These are phyloP conservation scores for Sphyrna mokarran DNA, from an alignment of 2,113 vertebrate genomes.

Conservation along the genomic window DNA sequence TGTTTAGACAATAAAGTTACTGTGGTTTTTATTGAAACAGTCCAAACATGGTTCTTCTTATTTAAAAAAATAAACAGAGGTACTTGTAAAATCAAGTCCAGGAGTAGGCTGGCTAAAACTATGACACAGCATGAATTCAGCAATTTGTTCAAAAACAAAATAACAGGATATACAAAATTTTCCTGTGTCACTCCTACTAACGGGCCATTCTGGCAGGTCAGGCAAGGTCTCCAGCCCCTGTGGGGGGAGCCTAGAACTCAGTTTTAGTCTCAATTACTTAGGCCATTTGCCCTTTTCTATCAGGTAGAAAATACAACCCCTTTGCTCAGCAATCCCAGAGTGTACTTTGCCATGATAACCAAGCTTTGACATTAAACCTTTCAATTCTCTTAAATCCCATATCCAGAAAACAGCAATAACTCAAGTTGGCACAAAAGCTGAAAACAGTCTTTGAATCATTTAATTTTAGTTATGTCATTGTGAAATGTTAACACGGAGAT, in stretches of 20 bases:
- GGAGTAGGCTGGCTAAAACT: not conserved
- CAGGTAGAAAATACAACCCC: not conserved
- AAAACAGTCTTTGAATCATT: not conserved
- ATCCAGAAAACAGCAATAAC: not conserved
- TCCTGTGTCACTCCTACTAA: not conserved
- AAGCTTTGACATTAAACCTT: not conserved
- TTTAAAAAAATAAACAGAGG: not conserved
- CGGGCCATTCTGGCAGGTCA: not conserved
- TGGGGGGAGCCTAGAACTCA: not conserved
- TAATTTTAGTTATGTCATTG: not conserved
- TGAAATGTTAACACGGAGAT: not conserved
- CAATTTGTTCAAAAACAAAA: not conserved
- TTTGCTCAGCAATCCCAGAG: not conserved
- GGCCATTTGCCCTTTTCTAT: not conserved
- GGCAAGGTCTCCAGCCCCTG: not conserved
- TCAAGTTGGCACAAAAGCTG: not conserved
- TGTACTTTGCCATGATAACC: not conserved
- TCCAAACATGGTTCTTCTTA: not conserved
- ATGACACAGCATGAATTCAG: not conserved
- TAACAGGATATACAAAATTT: not conserved
- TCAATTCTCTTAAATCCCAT: not conserved
- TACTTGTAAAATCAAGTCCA: not conserved
- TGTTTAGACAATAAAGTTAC: conserved; percentile 10
- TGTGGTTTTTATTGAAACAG: not conserved
- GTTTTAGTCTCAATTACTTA: not conserved